Conservation (phyloP, 2,888 invertebrate species). For the Eudasyphora cyanicolor region DNA sequence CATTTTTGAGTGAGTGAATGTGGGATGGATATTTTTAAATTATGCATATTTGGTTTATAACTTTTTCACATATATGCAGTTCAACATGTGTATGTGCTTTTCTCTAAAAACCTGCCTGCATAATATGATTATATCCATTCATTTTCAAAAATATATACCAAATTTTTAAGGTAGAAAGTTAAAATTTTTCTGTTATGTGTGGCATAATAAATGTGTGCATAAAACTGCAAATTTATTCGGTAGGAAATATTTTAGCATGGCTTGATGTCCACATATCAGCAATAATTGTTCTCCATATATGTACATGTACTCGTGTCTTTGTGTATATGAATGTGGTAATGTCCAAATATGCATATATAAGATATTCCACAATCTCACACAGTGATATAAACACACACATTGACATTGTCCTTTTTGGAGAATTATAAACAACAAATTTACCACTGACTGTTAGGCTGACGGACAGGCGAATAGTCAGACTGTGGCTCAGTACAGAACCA, state of each 20-base stretch:
- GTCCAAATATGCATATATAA: constrained; percentile 18
- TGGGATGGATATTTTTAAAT: neutral
- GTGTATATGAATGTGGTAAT: neutral
- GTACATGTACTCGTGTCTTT: no score
- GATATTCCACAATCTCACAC: constrained; percentile 30
- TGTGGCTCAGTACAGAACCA: neutral
- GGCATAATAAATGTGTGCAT: neutral
- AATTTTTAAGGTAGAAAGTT: neutral
- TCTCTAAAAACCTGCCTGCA: neutral
- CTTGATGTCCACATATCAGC: neutral
- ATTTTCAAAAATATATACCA: neutral
- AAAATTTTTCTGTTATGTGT: neutral
- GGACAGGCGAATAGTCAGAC: neutral
- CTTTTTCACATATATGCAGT: neutral
- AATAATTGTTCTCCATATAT: neutral
- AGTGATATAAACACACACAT: neutral
- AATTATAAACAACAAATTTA: neutral
- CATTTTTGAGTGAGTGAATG: neutral
- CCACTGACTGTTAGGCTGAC: neutral
- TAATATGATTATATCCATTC: neutral
- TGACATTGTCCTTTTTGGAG: neutral
- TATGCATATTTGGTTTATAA: neutral
- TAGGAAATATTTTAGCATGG: no score
- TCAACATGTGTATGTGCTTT: neutral
- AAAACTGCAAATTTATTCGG: constrained; percentile 1